Base-by-base conservation (phyloP, 2,888 invertebrate species). In the Gastrophysa polygoni region DNA sequence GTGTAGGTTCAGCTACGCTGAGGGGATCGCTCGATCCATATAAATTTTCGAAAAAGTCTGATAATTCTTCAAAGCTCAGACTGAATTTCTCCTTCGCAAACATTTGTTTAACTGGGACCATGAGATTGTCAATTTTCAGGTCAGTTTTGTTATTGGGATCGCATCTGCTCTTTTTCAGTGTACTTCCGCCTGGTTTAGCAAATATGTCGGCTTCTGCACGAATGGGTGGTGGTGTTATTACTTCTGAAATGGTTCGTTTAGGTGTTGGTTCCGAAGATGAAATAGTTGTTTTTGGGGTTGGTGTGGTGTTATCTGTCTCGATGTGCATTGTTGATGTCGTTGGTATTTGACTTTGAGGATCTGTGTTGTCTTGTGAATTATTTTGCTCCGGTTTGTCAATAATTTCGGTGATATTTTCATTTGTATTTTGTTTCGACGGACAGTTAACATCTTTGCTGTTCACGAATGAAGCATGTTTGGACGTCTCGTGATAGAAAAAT, bases 391-490 rank as follows among this genome's bases (percentile, higher is more conserved):
- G 18, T 7, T 1, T 47, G 16, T 5, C 11, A 4, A 6, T 5
- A 1, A 17, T 47, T 6, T 1, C 14, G 20, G 11, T 7, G 10
- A 16, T 14, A 1, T 7, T 1, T 47, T 1, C 11, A 20, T 20
- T 5, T 17, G 20, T 47, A 67, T 56, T 11, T 64, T 64, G 49
- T 71, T 69, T 4, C 70, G 70, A 32, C 50, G n/a, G n/a, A n/a
- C n/a, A n/a, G n/a, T n/a, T n/a, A n/a, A n/a, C n/a, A n/a, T n/a
- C n/a, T n/a, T n/a, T n/a, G n/a, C 46, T 63, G 50, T 52, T 69
- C 72, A 38, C 70, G 71, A 2, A 57, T 50, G 48, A 66, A 71
- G 57, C 71, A 72, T 32, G 46, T 20, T 20, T 18, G 21, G 18
- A 20, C 48, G 16, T 70, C 69, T 10, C 44, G 47, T 8, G 65